Evolutionary conservation across 2,797 vertebrate species (phyloP).

Genomic region (Chromis chromis): DNA sequence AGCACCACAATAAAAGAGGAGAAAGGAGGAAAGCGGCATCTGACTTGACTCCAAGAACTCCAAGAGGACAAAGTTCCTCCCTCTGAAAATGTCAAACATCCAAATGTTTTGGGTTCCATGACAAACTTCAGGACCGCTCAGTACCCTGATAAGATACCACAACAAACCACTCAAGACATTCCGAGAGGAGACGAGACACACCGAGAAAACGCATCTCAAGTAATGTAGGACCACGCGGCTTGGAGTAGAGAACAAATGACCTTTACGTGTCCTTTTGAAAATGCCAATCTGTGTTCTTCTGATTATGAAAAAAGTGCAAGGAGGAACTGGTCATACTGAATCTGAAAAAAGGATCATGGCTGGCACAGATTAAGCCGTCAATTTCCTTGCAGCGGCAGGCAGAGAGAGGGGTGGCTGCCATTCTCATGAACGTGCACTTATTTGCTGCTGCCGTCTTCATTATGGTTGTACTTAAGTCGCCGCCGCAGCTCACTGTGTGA

Average conservation of each 20-base stretch:
- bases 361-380: conserved; percentile 33
- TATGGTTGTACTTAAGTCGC: conserved; percentile 31
- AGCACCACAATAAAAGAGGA: conserved; percentile 28
- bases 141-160: conserved; percentile 36
- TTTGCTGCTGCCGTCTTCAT: conserved; percentile 2
- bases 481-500: background rate
- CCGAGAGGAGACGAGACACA: conserved; percentile 34
- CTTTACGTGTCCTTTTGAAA: conserved; percentile 76
- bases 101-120: conserved; percentile 40
- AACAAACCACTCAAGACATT: conserved; percentile 58
- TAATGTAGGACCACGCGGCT: conserved; percentile 43
- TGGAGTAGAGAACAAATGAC: conserved; percentile 61
- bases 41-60: conserved; percentile 47
- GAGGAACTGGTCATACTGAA: conserved; percentile 39
- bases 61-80: conserved; percentile 54
- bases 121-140: conserved; percentile 44
- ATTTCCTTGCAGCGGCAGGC: conserved; percentile 1
- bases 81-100: conserved; percentile 72
- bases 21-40: conserved; percentile 38
- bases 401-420: background rate
- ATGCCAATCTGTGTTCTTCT: conserved; percentile 64
- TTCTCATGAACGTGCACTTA: background rate
- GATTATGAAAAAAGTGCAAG: conserved; percentile 44
- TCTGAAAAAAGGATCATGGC: conserved; percentile 28
- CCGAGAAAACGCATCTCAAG: conserved; percentile 43